phyloP scores from a whole-genome alignment of 2,113 vertebrate species.

The Chaetodon trifascialis region DNA sequence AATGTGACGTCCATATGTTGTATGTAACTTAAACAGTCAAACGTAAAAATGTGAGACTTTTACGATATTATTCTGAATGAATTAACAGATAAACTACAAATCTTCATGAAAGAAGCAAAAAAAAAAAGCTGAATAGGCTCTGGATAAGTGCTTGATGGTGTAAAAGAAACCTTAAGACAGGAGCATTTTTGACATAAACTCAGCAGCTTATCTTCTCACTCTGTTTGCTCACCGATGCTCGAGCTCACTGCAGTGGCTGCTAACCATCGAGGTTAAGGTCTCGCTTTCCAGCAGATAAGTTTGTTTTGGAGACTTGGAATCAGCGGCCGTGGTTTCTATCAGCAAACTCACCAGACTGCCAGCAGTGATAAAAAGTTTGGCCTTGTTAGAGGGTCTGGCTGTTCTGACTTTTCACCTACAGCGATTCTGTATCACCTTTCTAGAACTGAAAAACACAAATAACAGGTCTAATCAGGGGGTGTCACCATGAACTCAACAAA shows the following conservation, averaged over 20 bases:
- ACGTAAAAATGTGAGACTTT: not conserved
- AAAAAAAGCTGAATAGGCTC: not conserved
- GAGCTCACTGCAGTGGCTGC: not conserved
- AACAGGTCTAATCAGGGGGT: not conserved
- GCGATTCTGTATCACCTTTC: not conserved
- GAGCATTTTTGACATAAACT: not conserved
- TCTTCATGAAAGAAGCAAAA: not conserved
- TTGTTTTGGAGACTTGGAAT: constrained; percentile 63
- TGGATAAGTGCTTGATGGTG: too few species aligned
- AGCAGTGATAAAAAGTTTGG: constrained; percentile 36
- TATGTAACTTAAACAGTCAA: not conserved
- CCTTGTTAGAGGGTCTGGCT: constrained; percentile 48
- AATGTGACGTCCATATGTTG: not conserved
- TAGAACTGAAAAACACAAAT: not conserved
- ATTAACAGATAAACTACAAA: not conserved
- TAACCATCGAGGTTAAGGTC: constrained; percentile 67
- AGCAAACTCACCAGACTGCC: constrained; percentile 21
- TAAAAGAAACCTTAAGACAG: not conserved
- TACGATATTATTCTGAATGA: not conserved
- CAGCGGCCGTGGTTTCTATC: constrained; percentile 65
- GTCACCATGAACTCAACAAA: not conserved
- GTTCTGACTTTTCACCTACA: constrained; percentile 7
- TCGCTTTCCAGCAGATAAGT: constrained; percentile 64
- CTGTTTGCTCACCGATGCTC: not conserved
- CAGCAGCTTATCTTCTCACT: not conserved